Evolutionary conservation across 2,113 vertebrate genomes (phyloP), one percentile per base, ranked within the genome.

Genomic region (Pteropus alecto): DNA sequence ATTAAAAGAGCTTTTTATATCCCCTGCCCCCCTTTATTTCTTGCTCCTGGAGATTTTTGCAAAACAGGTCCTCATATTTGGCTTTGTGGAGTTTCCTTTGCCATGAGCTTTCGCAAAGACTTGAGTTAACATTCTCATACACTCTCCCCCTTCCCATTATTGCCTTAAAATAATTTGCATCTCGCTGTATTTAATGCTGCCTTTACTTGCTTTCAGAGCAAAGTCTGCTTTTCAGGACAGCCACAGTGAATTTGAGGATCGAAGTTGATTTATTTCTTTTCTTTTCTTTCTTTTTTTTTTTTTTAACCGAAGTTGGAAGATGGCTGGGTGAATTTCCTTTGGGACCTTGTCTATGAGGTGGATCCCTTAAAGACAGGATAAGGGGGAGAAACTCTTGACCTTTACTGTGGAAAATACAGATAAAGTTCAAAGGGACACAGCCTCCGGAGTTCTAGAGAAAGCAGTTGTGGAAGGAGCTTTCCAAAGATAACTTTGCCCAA

Each of bases 141-240:
- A 15, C 35, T 10, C 26, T 11, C 56, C 9, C 16, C 1, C 19
- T 3, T 24, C 71, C 43, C 41, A 76, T 78, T 83, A 92, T 22
- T 92, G 63, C 94, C 83, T 97, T 77, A 95, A 96, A 96, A 95
- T 95, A 68, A 93, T 97, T 98, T 97, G 74, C 46, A 84, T 95
- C 65, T 96, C 84, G 60, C 79, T 93, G 3, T 18, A 35, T 63
- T 63, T 70, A 41, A 48, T 38, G 21, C 71, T 88, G 46, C 35
- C 30, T 94, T 88, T 93, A 51, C 67, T 82, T 51, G 33, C 60
- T 88, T 84, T 93, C 56, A 24, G 48, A 95, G 28, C n/a, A 73
- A 65, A 94, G 46, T 33, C 65, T 95, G 87, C 85, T 85, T 97
- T 83, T 88, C 73, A 26, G 63, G 54, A 87, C 26, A 68, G 41